Conservation (phyloP, 2,888 invertebrate species). For the Mesorhabditis belari region DNA sequence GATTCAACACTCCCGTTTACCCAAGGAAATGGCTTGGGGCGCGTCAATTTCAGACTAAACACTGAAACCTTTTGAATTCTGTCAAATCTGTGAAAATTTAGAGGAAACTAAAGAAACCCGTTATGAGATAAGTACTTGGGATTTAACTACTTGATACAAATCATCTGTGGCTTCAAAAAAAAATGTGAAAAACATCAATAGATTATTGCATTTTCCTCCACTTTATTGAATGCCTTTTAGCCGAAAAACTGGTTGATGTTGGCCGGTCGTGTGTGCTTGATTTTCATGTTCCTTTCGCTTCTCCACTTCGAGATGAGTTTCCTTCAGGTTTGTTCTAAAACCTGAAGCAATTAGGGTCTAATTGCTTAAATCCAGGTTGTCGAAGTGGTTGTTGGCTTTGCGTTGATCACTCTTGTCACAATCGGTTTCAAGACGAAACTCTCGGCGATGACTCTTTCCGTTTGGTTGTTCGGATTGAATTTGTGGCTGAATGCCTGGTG, state of each 20-base stretch:
- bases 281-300: slow-evolving; percentile 96
- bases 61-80: no score
- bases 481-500: slow-evolving; percentile 92
- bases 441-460: slow-evolving; percentile 84
- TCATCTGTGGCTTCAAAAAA: no score
- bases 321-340: slow-evolving; percentile 61
- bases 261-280: slow-evolving; percentile 85
- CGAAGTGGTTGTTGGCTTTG: slow-evolving; percentile 80
- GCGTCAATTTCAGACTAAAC: no score
- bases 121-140: no score
- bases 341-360: neutral
- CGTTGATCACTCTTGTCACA: slow-evolving; percentile 88
- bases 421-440: slow-evolving; percentile 97
- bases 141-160: no score
- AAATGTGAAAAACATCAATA: no score
- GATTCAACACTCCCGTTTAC: no score
- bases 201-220: no score
- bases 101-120: no score
- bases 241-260: slow-evolving; percentile 93
- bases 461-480: slow-evolving; percentile 77
- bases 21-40: no score
- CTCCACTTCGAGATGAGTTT: slow-evolving; percentile 85
- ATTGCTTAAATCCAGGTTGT: slow-evolving; percentile 21
- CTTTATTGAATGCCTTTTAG: slow-evolving; percentile 53
- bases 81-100: no score